Evolutionary conservation across 2,888 invertebrate species (phyloP), one percentile per base, ranked within the genome.

Genomic region (Monoplex corrugatus): DNA sequence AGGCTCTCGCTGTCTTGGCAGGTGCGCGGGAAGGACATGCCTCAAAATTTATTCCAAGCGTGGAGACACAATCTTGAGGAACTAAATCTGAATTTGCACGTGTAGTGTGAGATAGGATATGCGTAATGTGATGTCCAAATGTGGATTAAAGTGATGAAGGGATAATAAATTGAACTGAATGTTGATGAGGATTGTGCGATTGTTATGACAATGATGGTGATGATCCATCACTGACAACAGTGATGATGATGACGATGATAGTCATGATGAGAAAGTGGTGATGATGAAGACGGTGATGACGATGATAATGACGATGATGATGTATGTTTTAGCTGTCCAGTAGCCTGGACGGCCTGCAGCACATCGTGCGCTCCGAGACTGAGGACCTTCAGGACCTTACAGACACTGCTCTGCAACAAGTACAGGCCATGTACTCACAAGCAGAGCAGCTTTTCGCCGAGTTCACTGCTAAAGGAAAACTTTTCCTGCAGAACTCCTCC

Each of bases 331-430:
- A 96, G 96, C 96, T 98, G 84, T 97, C 97, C 90, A 97, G 96
- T 90, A 97, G 97, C 94, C 97, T 98, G 95, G 97, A 97, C 94
- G 96, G 96, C 89, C 94, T 98, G 86, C 97, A 98, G 93, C 96
- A 97, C 5, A 97, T 97, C 57, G 94, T 98, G 78, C 96, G 96
- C 91, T 94, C 95, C 83, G 92, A 97, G 91, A 93, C 95, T 90
- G 97, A 97, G 57, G 96, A 96, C 1, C 95, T 96, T 19, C 97
- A 97, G 85, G 96, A 96, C 89, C 95, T 97, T 32, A 96, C 97
- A 35, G 96, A 96, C 88, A 90, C 93, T n/a, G 95, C 95, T 83
- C 93, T 96, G 86, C 93, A 96, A 50, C 95, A 95, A 90, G 95
- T 96, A 80, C 97, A 97, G 94, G 97, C 97, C 93, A 97, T 97